A percentile compares a stretch with the other conserved stretches of the same genome.
These are phyloP conservation scores for Saccopteryx leptura DNA, from an alignment of 2,113 vertebrate genomes.

Conservation along the genomic window DNA sequence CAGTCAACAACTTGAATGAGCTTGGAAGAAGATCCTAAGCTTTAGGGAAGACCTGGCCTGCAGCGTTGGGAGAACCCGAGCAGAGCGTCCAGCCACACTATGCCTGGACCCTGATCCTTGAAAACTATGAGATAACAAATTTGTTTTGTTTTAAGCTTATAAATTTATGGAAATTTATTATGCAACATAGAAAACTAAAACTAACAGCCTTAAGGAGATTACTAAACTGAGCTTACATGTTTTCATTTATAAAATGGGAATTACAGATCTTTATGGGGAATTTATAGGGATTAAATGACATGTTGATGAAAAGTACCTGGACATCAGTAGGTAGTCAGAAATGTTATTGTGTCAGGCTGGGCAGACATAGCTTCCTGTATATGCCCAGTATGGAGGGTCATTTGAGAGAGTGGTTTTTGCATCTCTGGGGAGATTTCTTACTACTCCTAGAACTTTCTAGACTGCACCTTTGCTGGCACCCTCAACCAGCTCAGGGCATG, in stretches of 20 bases:
- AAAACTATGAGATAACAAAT: not conserved
- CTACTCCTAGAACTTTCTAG: not conserved
- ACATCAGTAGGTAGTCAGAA: not conserved
- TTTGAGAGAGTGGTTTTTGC: not conserved
- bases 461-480: not conserved
- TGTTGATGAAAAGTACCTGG: not conserved
- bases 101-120: not conserved
- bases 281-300: not conserved
- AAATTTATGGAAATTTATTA: not conserved
- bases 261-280: not conserved
- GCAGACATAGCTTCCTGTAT: not conserved
- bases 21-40: not conserved
- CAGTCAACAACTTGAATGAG: conserved; percentile 5
- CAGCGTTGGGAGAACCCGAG: not conserved
- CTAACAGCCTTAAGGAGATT: not conserved
- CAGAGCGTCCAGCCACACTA: not conserved
- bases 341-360: not conserved
- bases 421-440: not conserved
- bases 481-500: not conserved
- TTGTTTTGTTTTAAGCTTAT: not conserved
- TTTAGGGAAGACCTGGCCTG: not conserved
- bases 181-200: not conserved
- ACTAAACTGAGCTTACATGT: not conserved
- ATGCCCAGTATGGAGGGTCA: not conserved
- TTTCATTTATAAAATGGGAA: not conserved